These are phyloP conservation scores for Nemotelus pantherinus DNA, from an alignment of 2,888 invertebrate genomes.

Conservation along the genomic window DNA sequence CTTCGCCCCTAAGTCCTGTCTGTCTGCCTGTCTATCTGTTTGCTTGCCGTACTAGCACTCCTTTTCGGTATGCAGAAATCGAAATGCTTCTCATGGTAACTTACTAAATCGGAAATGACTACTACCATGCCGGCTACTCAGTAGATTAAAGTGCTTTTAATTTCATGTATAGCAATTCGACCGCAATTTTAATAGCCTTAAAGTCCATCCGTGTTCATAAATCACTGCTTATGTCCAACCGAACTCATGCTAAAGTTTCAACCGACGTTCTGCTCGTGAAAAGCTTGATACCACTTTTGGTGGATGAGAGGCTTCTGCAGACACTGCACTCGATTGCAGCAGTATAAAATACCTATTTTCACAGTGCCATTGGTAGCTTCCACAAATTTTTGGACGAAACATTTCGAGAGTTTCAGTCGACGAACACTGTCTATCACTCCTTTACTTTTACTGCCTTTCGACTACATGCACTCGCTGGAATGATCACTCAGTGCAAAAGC, in stretches of 20 bases:
- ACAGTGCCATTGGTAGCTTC: too few relatives aligned
- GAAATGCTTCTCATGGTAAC: background rate
- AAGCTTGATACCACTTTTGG: background rate
- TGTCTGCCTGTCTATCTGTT: too few relatives aligned
- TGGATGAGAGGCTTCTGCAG: background rate
- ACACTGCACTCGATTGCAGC: background rate
- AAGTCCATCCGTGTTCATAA: slow-evolving; percentile 30
- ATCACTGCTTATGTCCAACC: slow-evolving; percentile 27
- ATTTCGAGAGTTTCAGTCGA: too few relatives aligned
- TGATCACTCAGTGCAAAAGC: slow-evolving; percentile 20
- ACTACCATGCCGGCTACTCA: slow-evolving; percentile 16
- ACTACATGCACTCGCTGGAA: background rate
- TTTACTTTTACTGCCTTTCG: too few relatives aligned
- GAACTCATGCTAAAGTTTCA: slow-evolving; percentile 7
- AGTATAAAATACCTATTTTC: background rate
- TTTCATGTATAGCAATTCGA: slow-evolving; percentile 18
- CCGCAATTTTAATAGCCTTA: slow-evolving; percentile 38
- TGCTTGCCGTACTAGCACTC: too few relatives aligned
- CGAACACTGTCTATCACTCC: too few relatives aligned
- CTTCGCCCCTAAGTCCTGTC: too few relatives aligned
- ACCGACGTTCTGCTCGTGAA: background rate
- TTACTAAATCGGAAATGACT: background rate
- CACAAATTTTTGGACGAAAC: too few relatives aligned
- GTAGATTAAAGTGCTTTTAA: slow-evolving; percentile 36
- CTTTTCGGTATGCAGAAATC: too few relatives aligned